These are phyloP conservation scores for Bombus sylvicola DNA, from an alignment of 1,140 invertebrate species.

Conservation along the genomic window DNA sequence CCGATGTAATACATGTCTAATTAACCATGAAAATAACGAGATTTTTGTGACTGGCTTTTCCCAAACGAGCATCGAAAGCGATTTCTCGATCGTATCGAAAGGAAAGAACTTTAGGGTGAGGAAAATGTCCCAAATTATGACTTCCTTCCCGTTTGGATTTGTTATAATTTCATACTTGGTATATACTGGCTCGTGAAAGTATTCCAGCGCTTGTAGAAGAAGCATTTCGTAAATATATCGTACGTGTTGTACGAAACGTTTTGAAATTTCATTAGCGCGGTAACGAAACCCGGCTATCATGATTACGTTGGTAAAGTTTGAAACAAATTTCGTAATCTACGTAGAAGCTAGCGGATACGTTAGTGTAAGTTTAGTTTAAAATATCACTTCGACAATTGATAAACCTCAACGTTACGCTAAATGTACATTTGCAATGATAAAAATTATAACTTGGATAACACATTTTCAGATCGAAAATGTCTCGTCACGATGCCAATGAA, in stretches of 20 bases:
- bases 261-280: background rate
- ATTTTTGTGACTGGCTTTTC: slow-evolving; percentile 70
- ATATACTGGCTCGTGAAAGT: background rate
- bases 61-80: slow-evolving; percentile 51
- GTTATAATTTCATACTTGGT: background rate
- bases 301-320: background rate
- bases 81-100: slow-evolving; percentile 44
- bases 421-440: too few species aligned
- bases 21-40: slow-evolving; percentile 82
- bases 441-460: too few species aligned
- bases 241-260: background rate
- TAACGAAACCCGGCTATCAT: background rate
- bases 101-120: background rate
- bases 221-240: background rate
- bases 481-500: too few species aligned
- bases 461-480: too few species aligned
- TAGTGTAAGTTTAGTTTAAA: background rate
- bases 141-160: too few species aligned
- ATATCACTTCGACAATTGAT: too few species aligned
- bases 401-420: accelerated
- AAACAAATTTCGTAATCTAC: background rate
- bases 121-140: background rate
- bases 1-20: slow-evolving; percentile 70
- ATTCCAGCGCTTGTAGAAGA: background rate
- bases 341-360: background rate